These are phyloP conservation scores for Charaxes varanes DNA, from an alignment of 1,140 invertebrate genomes.

Conservation along the genomic window DNA sequence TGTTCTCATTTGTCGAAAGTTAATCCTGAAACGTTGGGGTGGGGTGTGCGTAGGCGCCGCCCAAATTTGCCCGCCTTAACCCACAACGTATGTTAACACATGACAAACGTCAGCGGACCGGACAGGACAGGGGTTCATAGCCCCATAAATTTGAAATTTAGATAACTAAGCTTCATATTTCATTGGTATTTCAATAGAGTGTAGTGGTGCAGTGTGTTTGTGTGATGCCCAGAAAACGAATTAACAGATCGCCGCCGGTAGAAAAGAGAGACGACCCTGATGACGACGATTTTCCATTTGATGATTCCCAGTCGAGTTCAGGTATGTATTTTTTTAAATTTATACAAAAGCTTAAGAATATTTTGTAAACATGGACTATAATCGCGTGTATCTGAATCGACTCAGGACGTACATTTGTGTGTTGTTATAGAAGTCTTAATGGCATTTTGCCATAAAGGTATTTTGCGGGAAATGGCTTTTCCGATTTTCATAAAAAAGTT, in stretches of 20 bases:
- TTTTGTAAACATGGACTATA: too few relatives aligned
- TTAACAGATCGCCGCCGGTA: constrained; percentile 41
- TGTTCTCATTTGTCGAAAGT: constrained; percentile 34
- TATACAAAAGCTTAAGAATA: too few relatives aligned
- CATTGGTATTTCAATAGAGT: constrained; percentile 9
- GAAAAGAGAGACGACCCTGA: constrained; percentile 45
- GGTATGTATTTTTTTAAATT: too few relatives aligned
- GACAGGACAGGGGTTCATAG: constrained; percentile 27
- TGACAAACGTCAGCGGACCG: constrained; percentile 32
- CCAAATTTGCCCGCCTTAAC: constrained; percentile 59
- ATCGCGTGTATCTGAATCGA: too few relatives aligned
- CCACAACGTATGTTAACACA: constrained; percentile 35
- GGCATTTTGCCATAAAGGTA: too few relatives aligned
- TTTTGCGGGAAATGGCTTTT: too few relatives aligned
- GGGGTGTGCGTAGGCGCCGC: constrained; percentile 51
- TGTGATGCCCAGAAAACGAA: constrained; percentile 57
- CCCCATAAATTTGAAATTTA: constrained; percentile 24
- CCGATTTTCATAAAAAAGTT: too few relatives aligned
- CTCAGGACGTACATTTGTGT: too few relatives aligned
- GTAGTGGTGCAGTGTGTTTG: constrained; percentile 21
- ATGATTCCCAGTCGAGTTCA: constrained; percentile 60
- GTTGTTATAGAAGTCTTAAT: too few relatives aligned
- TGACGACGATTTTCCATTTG: constrained; percentile 61
- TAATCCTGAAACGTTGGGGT: constrained; percentile 45
- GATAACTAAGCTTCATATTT: constrained; percentile 11